phyloP scores from a whole-genome alignment of 2,797 vertebrate genomes.

The Eulemur rubriventer region DNA sequence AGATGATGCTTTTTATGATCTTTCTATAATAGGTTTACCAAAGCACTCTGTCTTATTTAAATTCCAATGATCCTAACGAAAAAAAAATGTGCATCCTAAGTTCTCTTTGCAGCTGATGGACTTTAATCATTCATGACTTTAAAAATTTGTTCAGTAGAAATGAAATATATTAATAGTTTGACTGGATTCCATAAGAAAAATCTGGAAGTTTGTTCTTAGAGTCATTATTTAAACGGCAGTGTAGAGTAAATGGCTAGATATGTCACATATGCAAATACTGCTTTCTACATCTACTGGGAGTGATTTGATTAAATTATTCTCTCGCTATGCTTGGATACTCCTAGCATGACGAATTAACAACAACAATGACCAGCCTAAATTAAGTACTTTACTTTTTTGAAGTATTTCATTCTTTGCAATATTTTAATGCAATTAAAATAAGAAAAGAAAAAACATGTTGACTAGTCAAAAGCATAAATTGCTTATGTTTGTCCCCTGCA shows the following conservation, averaged over 20 bases:
- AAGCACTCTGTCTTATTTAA: slow-evolving; percentile 76
- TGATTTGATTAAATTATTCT: slow-evolving; percentile 54
- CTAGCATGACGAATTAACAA: neutral
- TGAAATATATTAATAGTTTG: slow-evolving; percentile 61
- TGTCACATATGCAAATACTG: neutral
- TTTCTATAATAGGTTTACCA: slow-evolving; percentile 72
- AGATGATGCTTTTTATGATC: slow-evolving; percentile 69
- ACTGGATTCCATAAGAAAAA: slow-evolving; percentile 57
- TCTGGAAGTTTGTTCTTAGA: slow-evolving; percentile 49
- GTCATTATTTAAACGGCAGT: slow-evolving; percentile 43
- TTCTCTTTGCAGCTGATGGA: slow-evolving; percentile 68
- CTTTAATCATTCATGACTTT: slow-evolving; percentile 67
- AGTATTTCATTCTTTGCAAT: slow-evolving; percentile 10
- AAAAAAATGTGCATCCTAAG: slow-evolving; percentile 41
- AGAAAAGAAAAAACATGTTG: neutral
- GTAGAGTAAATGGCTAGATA: neutral
- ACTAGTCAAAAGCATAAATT: neutral
- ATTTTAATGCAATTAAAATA: slow-evolving; percentile 47
- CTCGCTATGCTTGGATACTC: neutral
- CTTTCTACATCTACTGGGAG: neutral
- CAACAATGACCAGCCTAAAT: neutral
- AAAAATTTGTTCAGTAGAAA: slow-evolving; percentile 58
- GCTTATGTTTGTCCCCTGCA: neutral
- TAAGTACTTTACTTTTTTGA: neutral
- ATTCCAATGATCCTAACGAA: slow-evolving; percentile 64